Base-by-base conservation (phyloP, 2,113 vertebrate species). In the Pontoporia blainvillei region DNA sequence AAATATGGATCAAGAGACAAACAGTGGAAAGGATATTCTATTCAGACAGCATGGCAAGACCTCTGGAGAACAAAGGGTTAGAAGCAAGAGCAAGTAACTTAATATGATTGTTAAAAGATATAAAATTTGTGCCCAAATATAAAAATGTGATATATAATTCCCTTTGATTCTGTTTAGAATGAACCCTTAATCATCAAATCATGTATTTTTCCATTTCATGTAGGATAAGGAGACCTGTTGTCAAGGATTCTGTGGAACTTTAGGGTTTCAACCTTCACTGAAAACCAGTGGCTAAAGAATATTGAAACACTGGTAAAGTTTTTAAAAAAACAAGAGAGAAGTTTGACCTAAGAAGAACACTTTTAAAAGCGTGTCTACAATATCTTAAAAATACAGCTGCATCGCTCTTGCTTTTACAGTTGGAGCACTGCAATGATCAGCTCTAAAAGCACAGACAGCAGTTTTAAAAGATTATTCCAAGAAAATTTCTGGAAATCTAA, bases 1-100 rank as follows among this genome's bases (percentile, higher is more conserved):
- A 66, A 88, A 93, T 62, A 83, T 29, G 49, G 7, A 93, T 76
- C 25, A 7, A 75, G 66, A 93, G 71, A 81, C 3, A 79, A 78
- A 81, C 44, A 71, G 41, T 73, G n/a, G 20, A 31, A 94, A 88
- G n/a, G 52, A 82, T 52, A n/a, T 54, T 93, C 78, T 72, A 90
- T 69, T 92, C 69, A 75, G 27, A 29, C 25, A 87, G 17, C 86
- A 46, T 72, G 72, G 44, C 78, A 86, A 76, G 76, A 91, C 49
- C 85, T 67, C 66, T 89, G 20, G 39, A 91, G 90, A 93, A 92
- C 78, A 97, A 96, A 96, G n/a, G 25, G 49, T 62, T 69, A 52
- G 49, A 92, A 90, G 62, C 67, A 93, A 97, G 17, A 78, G 12
- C 66, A 71, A 96, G 49, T 44, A 41, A 93, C 71, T 82, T 86